These are phyloP conservation scores for Crypturellus tataupa DNA, from an alignment of 2,797 vertebrate species.

Conservation along the genomic window DNA sequence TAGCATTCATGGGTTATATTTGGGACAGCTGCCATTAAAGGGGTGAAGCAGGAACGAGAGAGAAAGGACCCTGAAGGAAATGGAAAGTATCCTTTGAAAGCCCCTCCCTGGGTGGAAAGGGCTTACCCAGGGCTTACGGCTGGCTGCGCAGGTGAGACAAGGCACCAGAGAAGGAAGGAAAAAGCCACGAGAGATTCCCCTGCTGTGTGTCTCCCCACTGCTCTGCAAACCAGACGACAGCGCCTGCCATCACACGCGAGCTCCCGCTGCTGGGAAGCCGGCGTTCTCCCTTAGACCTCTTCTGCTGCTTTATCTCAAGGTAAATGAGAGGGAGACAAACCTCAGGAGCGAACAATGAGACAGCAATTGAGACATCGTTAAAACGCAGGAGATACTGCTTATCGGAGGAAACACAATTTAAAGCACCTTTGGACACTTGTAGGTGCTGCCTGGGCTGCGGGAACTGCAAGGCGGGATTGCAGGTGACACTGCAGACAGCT, in stretches of 20 bases:
- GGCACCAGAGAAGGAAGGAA: not conserved
- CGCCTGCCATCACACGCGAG: rapidly evolving
- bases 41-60: not conserved
- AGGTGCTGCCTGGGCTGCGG: not conserved
- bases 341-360: not conserved
- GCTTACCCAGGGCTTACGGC: not conserved
- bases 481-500: not conserved
- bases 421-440: not conserved
- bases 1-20: not conserved
- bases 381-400: not conserved
- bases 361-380: not conserved
- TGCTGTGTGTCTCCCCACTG: not conserved
- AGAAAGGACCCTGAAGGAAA: not conserved
- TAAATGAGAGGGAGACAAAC: not conserved
- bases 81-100: not conserved
- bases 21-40: not conserved
- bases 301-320: not conserved
- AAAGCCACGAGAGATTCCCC: not conserved
- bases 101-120: not conserved
- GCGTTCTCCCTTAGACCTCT: not conserved
- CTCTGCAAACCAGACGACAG: not conserved
- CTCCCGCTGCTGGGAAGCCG: not conserved
- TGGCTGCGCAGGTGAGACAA: not conserved
- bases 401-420: not conserved
- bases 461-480: not conserved